Base-by-base conservation (phyloP, 1,140 invertebrate species). In the Leptoteleia sp. region DNA sequence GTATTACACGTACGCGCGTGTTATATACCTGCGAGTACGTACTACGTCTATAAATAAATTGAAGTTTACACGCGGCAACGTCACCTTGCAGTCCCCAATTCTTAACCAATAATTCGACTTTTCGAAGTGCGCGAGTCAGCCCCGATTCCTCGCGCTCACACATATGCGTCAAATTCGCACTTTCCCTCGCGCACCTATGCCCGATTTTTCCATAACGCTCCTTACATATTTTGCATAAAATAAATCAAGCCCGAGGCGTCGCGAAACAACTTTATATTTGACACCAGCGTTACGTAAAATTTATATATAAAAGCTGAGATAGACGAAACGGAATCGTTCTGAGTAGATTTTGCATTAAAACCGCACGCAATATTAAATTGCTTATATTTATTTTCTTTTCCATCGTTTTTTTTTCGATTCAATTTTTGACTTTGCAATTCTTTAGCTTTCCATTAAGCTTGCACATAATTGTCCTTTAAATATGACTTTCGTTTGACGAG, bases 1-100 rank as follows among this genome's bases (percentile, higher is more conserved):
- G 43, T 29, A 40, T 40, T 33, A 27, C 31, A 7, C 22, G 48
- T 55, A 48, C 59, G 50, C 22, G 15, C 38, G 59, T 61, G 40
- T 13, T 59, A 55, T 73, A 8, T 64, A 76, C 72, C 62, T 61
- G 62, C 52, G 19, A 54, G 25, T 65, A 50, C 52, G 37, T 61
- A 55, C 37, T 47, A 40, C 37, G 48, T 42, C 65, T 70, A 70
- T 71, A 77, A 77, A 71, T 77, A 77, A 59, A 57, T 64, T 64
- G 3, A 50, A 70, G 64, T 76, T 76, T 76, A 76, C 73, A 64
- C 50, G 42, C 64, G 64, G 61, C 64, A 52, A 67, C 71, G 33
- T 67, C 57, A 76, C 45, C 64, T 68, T 43, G 55, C 64, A 68
- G 62, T 47, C 57, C 47, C 22, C 72, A 42, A 64, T 76, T 76